phyloP scores from a whole-genome alignment of 92 coral and sea anemone genomes.

The Parazoanthus atlanticus region DNA sequence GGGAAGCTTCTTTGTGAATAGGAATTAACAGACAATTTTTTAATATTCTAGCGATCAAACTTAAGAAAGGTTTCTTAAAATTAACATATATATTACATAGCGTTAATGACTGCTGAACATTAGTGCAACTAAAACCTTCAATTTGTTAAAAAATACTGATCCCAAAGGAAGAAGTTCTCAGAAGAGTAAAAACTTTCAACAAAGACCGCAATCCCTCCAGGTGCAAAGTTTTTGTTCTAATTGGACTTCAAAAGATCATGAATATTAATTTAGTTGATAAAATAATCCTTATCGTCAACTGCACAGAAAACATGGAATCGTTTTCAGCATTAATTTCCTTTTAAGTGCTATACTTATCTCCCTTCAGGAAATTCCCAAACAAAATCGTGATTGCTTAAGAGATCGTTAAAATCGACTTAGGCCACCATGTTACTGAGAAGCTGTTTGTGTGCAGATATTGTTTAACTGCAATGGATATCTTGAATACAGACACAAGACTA shows the following conservation, averaged over 20 bases:
- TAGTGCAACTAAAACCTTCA: conserved; percentile 36
- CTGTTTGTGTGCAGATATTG: background rate
- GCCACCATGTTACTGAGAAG: conserved; percentile 18
- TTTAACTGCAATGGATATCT: conserved; percentile 20
- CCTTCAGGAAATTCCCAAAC: conserved; percentile 39
- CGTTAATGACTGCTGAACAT: conserved; percentile 7
- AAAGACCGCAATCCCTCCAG: conserved; percentile 43
- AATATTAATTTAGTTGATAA: conserved; percentile 42
- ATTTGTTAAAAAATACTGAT: conserved; percentile 25
- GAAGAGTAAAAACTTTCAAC: conserved; percentile 26
- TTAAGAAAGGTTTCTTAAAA: background rate
- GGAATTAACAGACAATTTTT: background rate
- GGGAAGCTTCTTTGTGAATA: background rate
- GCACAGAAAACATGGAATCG: conserved; percentile 33
- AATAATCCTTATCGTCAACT: conserved; percentile 26
- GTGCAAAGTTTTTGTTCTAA: conserved; percentile 43
- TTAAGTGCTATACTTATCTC: conserved; percentile 28
- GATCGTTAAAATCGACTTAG: conserved; percentile 32
- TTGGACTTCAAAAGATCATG: conserved; percentile 31
- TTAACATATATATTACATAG: conserved; percentile 41
- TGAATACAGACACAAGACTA: conserved; percentile 10
- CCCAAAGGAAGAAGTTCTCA: conserved; percentile 35
- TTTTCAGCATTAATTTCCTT: conserved; percentile 41
- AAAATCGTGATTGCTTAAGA: conserved; percentile 34
- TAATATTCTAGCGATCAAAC: background rate